These are phyloP conservation scores for Chymomyza fuscimana DNA, from an alignment of 2,888 invertebrate genomes.

Conservation along the genomic window DNA sequence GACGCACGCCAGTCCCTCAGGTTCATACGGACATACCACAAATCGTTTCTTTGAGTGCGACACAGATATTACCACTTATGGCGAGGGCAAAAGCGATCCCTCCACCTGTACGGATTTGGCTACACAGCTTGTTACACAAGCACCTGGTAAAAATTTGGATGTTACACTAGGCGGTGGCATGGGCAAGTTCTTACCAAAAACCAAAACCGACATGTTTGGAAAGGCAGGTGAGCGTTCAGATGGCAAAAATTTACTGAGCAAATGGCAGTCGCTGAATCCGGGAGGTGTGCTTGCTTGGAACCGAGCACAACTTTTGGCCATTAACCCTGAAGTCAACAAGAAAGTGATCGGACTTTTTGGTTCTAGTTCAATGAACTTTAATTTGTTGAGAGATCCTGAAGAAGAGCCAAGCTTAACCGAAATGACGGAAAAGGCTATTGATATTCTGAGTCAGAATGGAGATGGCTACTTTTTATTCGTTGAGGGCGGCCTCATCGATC, in stretches of 20 bases:
- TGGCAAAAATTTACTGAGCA: constrained; percentile 83
- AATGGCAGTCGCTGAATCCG: constrained; percentile 83
- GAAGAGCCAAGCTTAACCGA: constrained; percentile 84
- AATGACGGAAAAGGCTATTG: constrained; percentile 84
- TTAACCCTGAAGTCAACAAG: constrained; percentile 80
- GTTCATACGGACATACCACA: constrained; percentile 83
- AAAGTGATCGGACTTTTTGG: constrained; percentile 82
- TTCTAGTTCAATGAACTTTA: constrained; percentile 81
- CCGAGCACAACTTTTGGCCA: constrained; percentile 81
- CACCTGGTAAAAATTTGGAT: constrained; percentile 86
- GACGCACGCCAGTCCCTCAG: constrained; percentile 89
- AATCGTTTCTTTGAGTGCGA: constrained; percentile 87
- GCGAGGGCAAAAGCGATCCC: constrained; percentile 33
- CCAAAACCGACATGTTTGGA: constrained; percentile 79
- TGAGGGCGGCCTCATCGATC: constrained; percentile 86
- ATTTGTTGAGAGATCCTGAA: constrained; percentile 78
- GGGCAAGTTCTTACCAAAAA: constrained; percentile 83
- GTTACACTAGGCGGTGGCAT: constrained; percentile 90
- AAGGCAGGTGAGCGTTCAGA: constrained; percentile 82
- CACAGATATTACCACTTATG: constrained; percentile 79
- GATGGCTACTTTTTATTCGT: constrained; percentile 83
- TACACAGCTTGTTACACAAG: constrained; percentile 84
- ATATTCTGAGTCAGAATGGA: constrained; percentile 81
- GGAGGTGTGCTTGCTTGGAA: constrained; percentile 83
- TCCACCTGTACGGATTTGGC: constrained; percentile 86